Evolutionary conservation across 2,113 vertebrate genomes (phyloP).

Genomic region (Zosterops hypoxanthus): DNA sequence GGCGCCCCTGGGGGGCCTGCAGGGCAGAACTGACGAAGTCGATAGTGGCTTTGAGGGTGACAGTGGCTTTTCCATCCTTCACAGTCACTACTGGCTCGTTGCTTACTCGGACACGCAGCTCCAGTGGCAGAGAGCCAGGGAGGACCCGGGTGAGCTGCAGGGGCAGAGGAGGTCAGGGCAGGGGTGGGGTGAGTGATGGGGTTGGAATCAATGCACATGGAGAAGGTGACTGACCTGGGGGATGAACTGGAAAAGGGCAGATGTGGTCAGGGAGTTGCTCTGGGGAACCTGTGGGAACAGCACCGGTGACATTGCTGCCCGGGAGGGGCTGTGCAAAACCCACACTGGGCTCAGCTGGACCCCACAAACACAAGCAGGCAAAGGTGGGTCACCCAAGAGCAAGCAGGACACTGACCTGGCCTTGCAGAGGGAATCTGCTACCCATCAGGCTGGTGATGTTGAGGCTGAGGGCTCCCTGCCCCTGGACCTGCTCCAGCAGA

Average conservation of each 20-base stretch:
- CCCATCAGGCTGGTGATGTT: conserved; percentile 26
- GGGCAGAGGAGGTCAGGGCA: not conserved
- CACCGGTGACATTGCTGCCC: fast-evolving
- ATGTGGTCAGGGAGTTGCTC: not conserved
- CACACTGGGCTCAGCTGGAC: not conserved
- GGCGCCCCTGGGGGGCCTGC: not conserved
- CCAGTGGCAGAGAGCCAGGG: conserved; percentile 1
- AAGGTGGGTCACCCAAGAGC: fast-evolving
- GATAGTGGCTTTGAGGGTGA: conserved; percentile 14
- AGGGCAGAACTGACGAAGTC: not conserved
- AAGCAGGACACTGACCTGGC: not conserved
- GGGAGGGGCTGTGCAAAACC: not conserved
- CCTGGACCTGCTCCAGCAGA: conserved; percentile 18
- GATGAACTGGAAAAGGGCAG: not conserved
- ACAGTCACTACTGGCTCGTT: not conserved
- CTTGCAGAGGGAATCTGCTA: fast-evolving
- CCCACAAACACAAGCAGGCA: not conserved
- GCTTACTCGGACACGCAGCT: not conserved
- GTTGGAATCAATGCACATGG: fast-evolving
- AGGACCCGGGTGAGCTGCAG: not conserved
- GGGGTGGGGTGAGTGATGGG: fast-evolving
- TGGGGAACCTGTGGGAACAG: not conserved
- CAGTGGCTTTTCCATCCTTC: not conserved
- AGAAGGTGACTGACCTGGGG: conserved; percentile 54
- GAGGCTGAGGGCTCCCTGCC: not conserved